phyloP scores from a whole-genome alignment of 2,113 vertebrate species.

The Eulemur macaco region DNA sequence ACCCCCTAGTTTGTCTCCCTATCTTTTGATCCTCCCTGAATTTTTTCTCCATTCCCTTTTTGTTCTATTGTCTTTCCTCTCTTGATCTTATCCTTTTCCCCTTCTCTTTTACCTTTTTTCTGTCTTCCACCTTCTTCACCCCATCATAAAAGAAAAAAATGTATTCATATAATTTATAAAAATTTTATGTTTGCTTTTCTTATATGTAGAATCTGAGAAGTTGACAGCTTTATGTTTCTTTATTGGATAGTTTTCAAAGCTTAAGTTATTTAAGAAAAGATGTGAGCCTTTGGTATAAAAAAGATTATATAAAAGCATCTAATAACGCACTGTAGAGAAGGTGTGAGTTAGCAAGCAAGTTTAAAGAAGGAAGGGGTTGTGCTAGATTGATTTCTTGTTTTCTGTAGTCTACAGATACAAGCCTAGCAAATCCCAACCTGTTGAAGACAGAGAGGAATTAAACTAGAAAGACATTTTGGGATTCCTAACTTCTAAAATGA shows the following conservation, averaged over 20 bases:
- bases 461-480: not conserved
- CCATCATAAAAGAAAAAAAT: not conserved
- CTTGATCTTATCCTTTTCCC: not conserved
- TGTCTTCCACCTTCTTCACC: not conserved
- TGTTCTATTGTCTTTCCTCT: not conserved
- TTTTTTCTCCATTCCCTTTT: not conserved
- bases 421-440: not conserved
- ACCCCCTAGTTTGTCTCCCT: not conserved
- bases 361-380: not conserved
- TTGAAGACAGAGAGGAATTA: conserved; percentile 1
- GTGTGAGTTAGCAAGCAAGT: not conserved
- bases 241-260: conserved; percentile 4
- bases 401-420: not conserved
- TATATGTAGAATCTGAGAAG: conserved; percentile 18
- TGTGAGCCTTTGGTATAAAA: not conserved
- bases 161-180: not conserved
- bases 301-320: conserved; percentile 34
- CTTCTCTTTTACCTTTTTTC: not conserved
- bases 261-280: conserved; percentile 36
- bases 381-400: not conserved
- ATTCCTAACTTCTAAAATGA: not conserved
- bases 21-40: not conserved
- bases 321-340: not conserved
- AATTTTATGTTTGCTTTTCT: not conserved
- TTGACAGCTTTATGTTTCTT: not conserved